Percentiles rank a stretch among this genome's conserved stretches.
These are phyloP conservation scores for Acrobasis consociella DNA, from an alignment of 2,888 invertebrate genomes.

Conservation along the genomic window DNA sequence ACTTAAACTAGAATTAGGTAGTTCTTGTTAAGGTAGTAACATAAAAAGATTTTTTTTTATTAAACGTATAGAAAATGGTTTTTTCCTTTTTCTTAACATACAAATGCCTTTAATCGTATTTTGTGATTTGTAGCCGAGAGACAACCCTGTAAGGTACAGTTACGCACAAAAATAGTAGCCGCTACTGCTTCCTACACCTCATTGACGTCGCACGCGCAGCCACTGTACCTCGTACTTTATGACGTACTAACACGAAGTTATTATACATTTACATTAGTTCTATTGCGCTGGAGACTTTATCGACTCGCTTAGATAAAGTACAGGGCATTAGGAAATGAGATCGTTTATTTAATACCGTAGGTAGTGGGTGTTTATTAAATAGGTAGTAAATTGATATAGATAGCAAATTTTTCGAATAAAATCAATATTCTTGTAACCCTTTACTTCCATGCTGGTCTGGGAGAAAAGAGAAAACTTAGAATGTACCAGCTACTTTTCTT, in stretches of 20 bases:
- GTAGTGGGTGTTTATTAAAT: neutral
- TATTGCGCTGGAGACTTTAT: constrained; percentile 9
- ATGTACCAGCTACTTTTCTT: too few species aligned
- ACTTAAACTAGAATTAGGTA: too few species aligned
- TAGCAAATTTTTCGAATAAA: too few species aligned
- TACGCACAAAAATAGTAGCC: constrained; percentile 58
- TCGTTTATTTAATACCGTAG: neutral
- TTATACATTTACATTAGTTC: constrained; percentile 20
- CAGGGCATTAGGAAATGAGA: neutral
- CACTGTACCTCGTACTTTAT: constrained; percentile 47
- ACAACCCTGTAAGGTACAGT: constrained; percentile 52
- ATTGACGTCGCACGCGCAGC: constrained; percentile 57
- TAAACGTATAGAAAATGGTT: too few species aligned
- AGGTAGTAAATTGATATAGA: too few species aligned
- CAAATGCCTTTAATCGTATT: too few species aligned
- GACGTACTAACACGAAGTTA: constrained; percentile 51
- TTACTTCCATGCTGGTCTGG: too few species aligned
- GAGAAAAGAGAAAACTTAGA: too few species aligned
- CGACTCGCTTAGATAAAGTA: neutral
- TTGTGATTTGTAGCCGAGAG: neutral
- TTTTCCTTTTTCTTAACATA: too few species aligned
- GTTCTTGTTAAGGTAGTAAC: too few species aligned
- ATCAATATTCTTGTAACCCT: too few species aligned
- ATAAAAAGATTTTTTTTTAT: too few species aligned
- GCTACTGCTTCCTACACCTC: constrained; percentile 57